Evolutionary conservation across 2,113 vertebrate genomes (phyloP), one percentile per base, ranked within the genome.

Genomic region (Psephotus haematonotus): DNA sequence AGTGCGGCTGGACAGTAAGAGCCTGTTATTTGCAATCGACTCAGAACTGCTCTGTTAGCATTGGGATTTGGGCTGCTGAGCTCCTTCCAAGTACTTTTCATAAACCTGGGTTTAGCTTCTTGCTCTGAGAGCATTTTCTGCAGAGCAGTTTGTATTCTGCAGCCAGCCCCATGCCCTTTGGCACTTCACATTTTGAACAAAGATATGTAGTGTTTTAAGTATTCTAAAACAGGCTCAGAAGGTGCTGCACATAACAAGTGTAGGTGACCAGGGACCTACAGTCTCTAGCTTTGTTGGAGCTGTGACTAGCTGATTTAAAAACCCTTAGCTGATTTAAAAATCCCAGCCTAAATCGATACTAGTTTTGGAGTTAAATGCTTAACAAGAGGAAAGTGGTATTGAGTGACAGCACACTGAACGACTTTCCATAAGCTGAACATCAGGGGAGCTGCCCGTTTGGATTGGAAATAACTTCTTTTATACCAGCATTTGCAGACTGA

Each of bases 81-180:
- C 70, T 86, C 70, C 41, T 92, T 96, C 92, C 96, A 96, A 93
- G 77, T 76, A 41, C 0, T 0, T 92, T 96, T 95, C 87, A 89
- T 93, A 95, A 96, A 92, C 76, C 31, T 62, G 65, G 84, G 65
- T 69, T 96, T 91, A 89, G 53, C 81, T 87, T 79, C 81, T 93
- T 53, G 44, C 44, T 89, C 74, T 11, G 63, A 1, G 27, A 92
- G 67, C 37, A 7, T 64, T 94, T 94, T 89, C 88, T 84, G 29
- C 41, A 29, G 57, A 67, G 59, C 23, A 63, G 52, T 57, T 49
- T 72, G 67, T 16, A 49, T 87, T 79, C 78, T 79, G 67, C 3
- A 10, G 74, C 35, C 64, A 2, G 62, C 31, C 72, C 44, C 25
- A 6, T 90, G 67, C 53, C 63, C 90, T 89, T 90, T 86, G 85